Evolutionary conservation across 92 coral and sea anemone species (phyloP).

Genomic region (Phenganax stokvisi): DNA sequence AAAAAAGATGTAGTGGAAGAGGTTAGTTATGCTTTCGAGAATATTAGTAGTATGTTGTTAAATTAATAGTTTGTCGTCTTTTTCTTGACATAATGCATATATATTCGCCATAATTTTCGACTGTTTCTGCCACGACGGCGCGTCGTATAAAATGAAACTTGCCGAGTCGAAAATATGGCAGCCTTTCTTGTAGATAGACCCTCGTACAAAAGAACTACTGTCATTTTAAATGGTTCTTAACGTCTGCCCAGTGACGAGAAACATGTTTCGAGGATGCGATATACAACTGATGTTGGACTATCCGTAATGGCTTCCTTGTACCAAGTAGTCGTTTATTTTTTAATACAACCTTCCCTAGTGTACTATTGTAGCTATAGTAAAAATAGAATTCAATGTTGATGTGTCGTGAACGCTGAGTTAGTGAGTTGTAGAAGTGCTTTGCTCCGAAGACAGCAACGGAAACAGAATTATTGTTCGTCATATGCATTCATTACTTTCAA

Average conservation of each 20-base stretch:
- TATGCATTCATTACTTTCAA: neutral
- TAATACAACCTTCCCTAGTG: neutral
- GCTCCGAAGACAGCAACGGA: conserved; percentile 23
- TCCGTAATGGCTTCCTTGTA: neutral
- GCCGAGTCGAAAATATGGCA: neutral
- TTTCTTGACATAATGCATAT: neutral
- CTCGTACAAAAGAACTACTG: neutral
- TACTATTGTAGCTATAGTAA: neutral
- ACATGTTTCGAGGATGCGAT: neutral
- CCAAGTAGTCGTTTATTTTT: conserved; percentile 3
- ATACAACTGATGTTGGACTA: neutral
- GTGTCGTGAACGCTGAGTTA: neutral
- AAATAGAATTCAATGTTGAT: neutral
- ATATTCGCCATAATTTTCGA: neutral
- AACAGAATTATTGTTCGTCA: conserved; percentile 24
- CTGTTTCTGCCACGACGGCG: neutral
- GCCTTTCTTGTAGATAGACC: neutral
- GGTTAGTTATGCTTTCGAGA: conserved; percentile 13
- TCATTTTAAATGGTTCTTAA: conserved; percentile 10
- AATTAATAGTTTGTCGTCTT: neutral
- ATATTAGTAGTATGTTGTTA: neutral
- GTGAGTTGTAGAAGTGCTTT: neutral
- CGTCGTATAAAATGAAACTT: neutral
- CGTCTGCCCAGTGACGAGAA: conserved; percentile 1
- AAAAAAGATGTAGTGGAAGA: conserved; percentile 26